Percentiles rank a stretch among this genome's conserved stretches.
Conservation (phyloP, 1,140 invertebrate genomes). For the Wiebesia pumilae region DNA sequence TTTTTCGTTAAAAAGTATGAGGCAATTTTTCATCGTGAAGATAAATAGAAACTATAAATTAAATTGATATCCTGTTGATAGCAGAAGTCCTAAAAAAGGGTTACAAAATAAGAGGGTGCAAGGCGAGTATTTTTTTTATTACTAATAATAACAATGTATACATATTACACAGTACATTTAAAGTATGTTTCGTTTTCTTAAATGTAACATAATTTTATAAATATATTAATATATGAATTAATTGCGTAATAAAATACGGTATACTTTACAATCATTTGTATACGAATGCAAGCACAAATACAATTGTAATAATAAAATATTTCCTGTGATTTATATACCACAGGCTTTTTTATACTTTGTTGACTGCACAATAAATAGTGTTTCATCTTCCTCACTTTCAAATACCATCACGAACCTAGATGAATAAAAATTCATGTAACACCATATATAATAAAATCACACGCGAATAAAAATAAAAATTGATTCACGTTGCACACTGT, state of each 20-base stretch:
- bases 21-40: conserved; percentile 8
- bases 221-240: conserved; percentile 15
- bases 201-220: conserved; percentile 34
- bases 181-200: conserved; percentile 9
- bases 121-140: conserved; percentile 40
- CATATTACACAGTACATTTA: conserved; percentile 22
- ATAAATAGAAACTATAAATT: conserved; percentile 23
- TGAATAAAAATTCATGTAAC: conserved; percentile 40
- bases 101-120: conserved; percentile 29
- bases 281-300: conserved; percentile 24
- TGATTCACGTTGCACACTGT: conserved; percentile 28
- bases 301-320: conserved; percentile 10
- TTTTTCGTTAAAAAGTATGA: conserved; percentile 42
- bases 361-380: background rate
- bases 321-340: conserved; percentile 24
- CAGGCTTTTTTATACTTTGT: conserved; percentile 8
- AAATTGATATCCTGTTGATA: background rate
- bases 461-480: conserved; percentile 41
- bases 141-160: conserved; percentile 1
- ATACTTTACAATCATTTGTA: conserved; percentile 57
- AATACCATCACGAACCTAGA: conserved; percentile 40
- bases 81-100: conserved; percentile 37
- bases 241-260: conserved; percentile 35
- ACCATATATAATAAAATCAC: conserved; percentile 43
- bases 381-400: conserved; percentile 43